These are phyloP conservation scores for Coryphaenoides rupestris DNA, from an alignment of 2,113 vertebrate genomes.

Conservation along the genomic window DNA sequence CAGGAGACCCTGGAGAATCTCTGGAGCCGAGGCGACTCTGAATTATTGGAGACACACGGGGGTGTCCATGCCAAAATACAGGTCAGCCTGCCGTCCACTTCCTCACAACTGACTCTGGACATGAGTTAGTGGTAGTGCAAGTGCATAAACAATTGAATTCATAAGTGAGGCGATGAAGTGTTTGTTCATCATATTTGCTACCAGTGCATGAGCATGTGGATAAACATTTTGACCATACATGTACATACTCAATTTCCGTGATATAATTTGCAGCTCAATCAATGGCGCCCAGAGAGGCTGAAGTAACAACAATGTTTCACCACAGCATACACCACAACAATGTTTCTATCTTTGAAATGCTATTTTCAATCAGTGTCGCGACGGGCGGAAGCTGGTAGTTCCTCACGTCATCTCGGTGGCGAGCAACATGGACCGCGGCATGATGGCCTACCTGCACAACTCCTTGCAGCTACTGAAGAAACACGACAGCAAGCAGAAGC, in stretches of 20 bases:
- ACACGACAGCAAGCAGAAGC: constrained; percentile 73
- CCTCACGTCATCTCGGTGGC: constrained; percentile 82
- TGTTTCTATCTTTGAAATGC: background rate
- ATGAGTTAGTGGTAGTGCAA: too few species aligned
- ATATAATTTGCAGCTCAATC: too few species aligned
- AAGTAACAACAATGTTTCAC: too few species aligned
- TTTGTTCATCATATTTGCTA: too few species aligned
- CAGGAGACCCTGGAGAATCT: constrained; percentile 84
- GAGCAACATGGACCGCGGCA: constrained; percentile 81
- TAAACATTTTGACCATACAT: too few species aligned
- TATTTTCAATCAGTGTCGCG: constrained; percentile 81
- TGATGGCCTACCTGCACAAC: constrained; percentile 84
- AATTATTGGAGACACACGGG: constrained; percentile 76
- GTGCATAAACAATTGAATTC: too few species aligned
- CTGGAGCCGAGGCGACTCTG: constrained; percentile 75
- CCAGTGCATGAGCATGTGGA: too few species aligned
- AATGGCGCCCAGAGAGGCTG: too few species aligned
- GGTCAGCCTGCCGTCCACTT: constrained; percentile 54
- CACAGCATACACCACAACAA: too few species aligned
- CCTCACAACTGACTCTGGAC: too few species aligned
- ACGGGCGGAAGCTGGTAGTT: constrained; percentile 78
- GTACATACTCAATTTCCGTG: too few species aligned
- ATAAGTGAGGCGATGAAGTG: too few species aligned
- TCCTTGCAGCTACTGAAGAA: constrained; percentile 80
- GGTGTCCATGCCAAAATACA: constrained; percentile 69